Conservation (phyloP, 2,888 invertebrate genomes). For the Hedya salicella region DNA sequence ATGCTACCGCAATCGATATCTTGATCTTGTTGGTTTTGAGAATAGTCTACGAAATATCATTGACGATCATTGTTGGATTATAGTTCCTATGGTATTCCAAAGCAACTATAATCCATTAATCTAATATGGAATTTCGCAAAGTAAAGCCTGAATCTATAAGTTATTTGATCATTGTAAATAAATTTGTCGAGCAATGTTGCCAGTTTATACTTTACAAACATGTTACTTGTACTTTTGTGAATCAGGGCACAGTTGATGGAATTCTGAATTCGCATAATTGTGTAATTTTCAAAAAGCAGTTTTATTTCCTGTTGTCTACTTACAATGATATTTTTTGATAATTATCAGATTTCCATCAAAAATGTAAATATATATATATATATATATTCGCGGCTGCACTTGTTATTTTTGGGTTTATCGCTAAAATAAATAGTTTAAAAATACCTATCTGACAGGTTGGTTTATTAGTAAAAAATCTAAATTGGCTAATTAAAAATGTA, state of each 20-base stretch:
- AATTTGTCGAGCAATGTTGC: not conserved
- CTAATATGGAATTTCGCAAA: no score
- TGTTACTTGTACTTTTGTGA: conserved; percentile 13
- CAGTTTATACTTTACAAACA: conserved; percentile 2
- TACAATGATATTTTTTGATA: not conserved
- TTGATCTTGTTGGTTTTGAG: not conserved
- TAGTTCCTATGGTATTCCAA: no score
- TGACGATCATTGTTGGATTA: no score
- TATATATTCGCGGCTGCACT: conserved; percentile 51
- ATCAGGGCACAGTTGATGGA: conserved; percentile 18
- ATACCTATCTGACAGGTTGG: conserved; percentile 50
- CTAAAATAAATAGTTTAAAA: conserved; percentile 49
- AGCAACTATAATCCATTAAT: no score
- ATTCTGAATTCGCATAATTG: conserved; percentile 7
- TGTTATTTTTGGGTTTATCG: conserved; percentile 49
- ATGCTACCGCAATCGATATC: not conserved
- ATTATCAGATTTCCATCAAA: conserved; percentile 45
- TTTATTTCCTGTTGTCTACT: no score
- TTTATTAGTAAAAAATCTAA: conserved; percentile 26
- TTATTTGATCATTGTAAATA: no score
- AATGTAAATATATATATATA: conserved; percentile 34
- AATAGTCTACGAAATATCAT: not conserved
- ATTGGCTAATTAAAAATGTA: conserved; percentile 32
- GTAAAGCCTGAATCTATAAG: no score
- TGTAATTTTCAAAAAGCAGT: no score